A percentile compares a stretch with the other conserved stretches of the same genome.
These are phyloP conservation scores for Lepidothrix coronata DNA, from an alignment of 2,113 vertebrate genomes.

Conservation along the genomic window DNA sequence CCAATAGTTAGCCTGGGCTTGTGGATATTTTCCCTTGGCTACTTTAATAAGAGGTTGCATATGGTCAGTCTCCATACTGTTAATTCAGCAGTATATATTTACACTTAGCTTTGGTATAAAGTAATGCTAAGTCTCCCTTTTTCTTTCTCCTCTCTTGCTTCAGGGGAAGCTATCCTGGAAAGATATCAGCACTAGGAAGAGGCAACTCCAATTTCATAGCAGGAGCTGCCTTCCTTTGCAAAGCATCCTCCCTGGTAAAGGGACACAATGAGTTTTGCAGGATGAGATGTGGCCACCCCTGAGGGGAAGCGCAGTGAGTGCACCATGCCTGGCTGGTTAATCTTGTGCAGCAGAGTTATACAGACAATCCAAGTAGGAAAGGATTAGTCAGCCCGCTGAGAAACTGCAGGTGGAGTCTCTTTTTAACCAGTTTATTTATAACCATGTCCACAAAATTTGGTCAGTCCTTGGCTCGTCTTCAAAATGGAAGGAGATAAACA, in stretches of 20 bases:
- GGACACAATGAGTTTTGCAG: not conserved
- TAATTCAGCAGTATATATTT: not conserved
- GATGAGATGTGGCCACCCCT: not conserved
- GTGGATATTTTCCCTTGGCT: not conserved
- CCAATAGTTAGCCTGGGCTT: not conserved
- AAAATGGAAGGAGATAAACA: constrained; percentile 9
- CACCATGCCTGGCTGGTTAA: not conserved
- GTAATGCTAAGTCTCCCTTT: not conserved
- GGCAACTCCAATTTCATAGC: not conserved
- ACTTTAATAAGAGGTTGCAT: not conserved
- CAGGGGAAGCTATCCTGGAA: not conserved
- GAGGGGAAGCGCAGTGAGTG: not conserved
- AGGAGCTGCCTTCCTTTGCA: not conserved
- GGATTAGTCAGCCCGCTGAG: constrained; percentile 33
- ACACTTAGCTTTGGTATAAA: not conserved
- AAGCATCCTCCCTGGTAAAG: not conserved
- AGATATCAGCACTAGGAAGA: not conserved
- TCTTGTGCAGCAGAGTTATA: not conserved
- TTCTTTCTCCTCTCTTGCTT: not conserved
- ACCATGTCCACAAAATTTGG: not conserved
- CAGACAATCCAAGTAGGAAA: not conserved
- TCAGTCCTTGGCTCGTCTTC: not conserved
- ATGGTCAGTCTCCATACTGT: not conserved
- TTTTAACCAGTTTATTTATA: constrained; percentile 25
- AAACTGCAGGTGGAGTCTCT: constrained; percentile 39